These are phyloP conservation scores for Microplitis deprimator DNA, from an alignment of 2,888 invertebrate genomes.

Conservation along the genomic window DNA sequence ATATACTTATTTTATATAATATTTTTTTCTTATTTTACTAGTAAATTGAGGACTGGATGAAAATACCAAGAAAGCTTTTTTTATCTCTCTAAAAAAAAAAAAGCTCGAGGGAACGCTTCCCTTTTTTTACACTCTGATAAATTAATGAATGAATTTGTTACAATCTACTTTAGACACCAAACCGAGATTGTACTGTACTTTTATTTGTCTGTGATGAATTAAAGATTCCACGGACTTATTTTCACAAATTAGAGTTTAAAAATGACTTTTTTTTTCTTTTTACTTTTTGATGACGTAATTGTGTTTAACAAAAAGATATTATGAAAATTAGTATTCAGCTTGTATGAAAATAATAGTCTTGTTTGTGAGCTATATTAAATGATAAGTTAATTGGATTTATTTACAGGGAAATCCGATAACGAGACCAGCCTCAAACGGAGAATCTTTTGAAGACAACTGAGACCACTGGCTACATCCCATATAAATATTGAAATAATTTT, in stretches of 20 bases:
- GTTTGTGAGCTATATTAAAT: neutral
- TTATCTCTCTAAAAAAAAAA: neutral
- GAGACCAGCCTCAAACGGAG: conserved; percentile 10
- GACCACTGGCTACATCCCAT: conserved; percentile 1
- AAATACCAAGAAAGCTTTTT: neutral
- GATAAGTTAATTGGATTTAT: neutral
- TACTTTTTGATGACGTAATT: neutral
- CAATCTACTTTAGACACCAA: neutral
- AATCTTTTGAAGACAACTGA: conserved; percentile 22
- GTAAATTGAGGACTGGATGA: conserved; percentile 9
- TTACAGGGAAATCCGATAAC: conserved; percentile 10
- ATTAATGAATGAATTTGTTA: neutral
- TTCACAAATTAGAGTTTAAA: neutral
- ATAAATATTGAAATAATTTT: conserved; percentile 37
- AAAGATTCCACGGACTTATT: neutral
- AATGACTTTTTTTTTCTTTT: neutral
- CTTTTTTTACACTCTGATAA: neutral
- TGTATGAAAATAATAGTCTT: neutral
- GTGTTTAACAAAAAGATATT: neutral
- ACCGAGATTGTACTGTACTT: neutral
- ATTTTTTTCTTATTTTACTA: neutral
- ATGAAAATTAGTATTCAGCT: neutral
- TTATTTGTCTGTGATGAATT: neutral
- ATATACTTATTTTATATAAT: neutral
- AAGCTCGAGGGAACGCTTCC: neutral